phyloP scores from a whole-genome alignment of 2,113 vertebrate species.

The Candoia aspera region DNA sequence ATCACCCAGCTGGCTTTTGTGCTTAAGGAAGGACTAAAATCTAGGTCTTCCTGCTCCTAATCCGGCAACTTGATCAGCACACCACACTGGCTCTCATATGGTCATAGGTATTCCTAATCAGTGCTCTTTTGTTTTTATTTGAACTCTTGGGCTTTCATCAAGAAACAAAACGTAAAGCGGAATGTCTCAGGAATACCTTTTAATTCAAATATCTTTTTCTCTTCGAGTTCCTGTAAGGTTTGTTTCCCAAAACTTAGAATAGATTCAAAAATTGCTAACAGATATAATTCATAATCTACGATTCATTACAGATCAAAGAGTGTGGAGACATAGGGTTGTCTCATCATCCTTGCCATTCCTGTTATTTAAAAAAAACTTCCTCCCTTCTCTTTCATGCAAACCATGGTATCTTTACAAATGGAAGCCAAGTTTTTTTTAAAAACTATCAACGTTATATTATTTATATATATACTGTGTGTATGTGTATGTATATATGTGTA shows the following conservation, averaged over 20 bases:
- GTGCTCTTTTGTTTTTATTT: conserved; percentile 25
- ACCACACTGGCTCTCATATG: not conserved
- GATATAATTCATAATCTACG: conserved; percentile 43
- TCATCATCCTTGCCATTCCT: conserved; percentile 47
- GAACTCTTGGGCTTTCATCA: not conserved
- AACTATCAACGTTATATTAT: not conserved
- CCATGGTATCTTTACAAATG: conserved; percentile 18
- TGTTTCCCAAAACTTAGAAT: conserved; percentile 49
- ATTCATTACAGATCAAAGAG: conserved; percentile 57
- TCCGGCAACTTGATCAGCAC: not conserved
- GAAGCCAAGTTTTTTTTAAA: not conserved
- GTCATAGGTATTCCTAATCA: not conserved
- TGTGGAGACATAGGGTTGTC: not conserved
- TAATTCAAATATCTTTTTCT: conserved; percentile 22
- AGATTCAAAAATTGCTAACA: conserved; percentile 43
- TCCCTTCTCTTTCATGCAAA: conserved; percentile 9
- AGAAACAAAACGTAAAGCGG: conserved; percentile 23
- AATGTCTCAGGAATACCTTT: conserved; percentile 28
- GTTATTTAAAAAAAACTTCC: conserved; percentile 30
- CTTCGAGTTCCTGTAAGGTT: conserved; percentile 25
- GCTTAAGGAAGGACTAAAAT: not conserved
- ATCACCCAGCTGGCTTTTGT: not conserved
- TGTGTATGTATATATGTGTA: no score
- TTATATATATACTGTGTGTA: no score
- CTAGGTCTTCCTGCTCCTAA: not conserved